Conservation (phyloP, 1,140 invertebrate genomes). For the Lutraria rhynchaena region DNA sequence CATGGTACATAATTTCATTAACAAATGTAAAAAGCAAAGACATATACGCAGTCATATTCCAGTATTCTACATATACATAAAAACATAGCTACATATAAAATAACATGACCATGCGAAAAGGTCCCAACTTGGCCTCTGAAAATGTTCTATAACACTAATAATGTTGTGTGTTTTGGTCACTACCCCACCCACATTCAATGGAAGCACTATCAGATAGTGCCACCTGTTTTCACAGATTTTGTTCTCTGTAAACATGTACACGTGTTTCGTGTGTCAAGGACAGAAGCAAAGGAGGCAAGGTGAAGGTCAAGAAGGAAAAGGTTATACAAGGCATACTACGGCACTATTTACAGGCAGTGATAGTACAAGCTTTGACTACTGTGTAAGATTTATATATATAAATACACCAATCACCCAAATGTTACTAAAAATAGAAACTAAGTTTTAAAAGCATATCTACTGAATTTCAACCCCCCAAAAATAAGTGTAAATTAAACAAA, state of each 20-base stretch:
- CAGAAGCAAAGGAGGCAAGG: constrained; percentile 11
- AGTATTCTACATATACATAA: constrained; percentile 48
- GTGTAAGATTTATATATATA: constrained; percentile 34
- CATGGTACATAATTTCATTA: constrained; percentile 45
- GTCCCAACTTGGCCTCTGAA: constrained; percentile 43
- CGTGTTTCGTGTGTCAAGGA: constrained; percentile 64
- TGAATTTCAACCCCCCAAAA: too few relatives aligned
- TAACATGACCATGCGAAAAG: constrained; percentile 40
- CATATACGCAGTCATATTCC: constrained; percentile 30
- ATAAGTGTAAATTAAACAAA: too few relatives aligned
- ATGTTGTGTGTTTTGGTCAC: too few relatives aligned
- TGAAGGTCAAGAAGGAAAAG: constrained; percentile 20
- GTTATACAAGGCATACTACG: constrained; percentile 14
- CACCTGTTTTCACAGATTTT: background rate
- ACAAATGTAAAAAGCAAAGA: constrained; percentile 47
- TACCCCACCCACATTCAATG: too few relatives aligned
- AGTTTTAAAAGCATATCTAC: background rate
- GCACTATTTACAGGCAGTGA: constrained; percentile 37
- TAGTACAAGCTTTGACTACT: constrained; percentile 35
- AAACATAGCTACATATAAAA: constrained; percentile 46
- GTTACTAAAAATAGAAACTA: constrained; percentile 53
- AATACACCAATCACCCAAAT: constrained; percentile 45
- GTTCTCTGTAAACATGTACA: constrained; percentile 52
- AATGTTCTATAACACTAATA: background rate
- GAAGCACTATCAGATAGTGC: too few relatives aligned